Conservation (phyloP, 2,888 invertebrate species). For the Drosophila diplacantha region DNA sequence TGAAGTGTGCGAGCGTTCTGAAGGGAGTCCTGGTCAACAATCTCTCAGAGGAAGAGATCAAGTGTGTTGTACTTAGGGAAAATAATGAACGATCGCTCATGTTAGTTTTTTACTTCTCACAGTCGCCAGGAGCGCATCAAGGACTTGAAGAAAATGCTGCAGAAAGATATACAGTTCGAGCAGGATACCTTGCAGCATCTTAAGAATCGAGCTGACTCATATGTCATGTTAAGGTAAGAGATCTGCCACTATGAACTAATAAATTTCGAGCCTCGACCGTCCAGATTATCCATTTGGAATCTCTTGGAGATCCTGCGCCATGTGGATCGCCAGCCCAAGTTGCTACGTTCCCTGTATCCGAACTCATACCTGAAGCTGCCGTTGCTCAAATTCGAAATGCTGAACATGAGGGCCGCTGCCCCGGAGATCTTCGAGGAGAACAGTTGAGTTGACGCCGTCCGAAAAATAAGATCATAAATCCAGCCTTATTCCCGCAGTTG, state of each 20-base stretch:
- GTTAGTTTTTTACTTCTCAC: neutral
- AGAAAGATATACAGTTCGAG: constrained; percentile 50
- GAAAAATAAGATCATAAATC: neutral
- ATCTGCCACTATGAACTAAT: neutral
- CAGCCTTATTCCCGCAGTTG: constrained; percentile 51
- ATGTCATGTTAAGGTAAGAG: constrained; percentile 70
- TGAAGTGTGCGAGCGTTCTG: constrained; percentile 66
- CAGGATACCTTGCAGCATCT: constrained; percentile 52
- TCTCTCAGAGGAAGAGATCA: constrained; percentile 72
- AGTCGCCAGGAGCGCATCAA: constrained; percentile 69
- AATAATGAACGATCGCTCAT: rapidly evolving
- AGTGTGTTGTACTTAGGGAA: constrained; percentile 48
- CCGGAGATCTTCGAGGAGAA: constrained; percentile 73
- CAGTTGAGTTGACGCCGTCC: constrained; percentile 54
- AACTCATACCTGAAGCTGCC: constrained; percentile 73
- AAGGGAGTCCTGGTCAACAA: constrained; percentile 72
- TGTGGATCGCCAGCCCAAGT: constrained; percentile 63
- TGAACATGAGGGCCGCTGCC: constrained; percentile 68
- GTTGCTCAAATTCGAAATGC: constrained; percentile 74
- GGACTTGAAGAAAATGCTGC: constrained; percentile 56
- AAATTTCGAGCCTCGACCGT: neutral
- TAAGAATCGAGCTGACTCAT: constrained; percentile 67
- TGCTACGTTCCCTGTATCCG: constrained; percentile 67
- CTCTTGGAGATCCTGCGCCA: constrained; percentile 72
- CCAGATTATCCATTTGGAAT: constrained; percentile 71